phyloP scores from a whole-genome alignment of 2,888 invertebrate species.

The Morpho achilles region DNA sequence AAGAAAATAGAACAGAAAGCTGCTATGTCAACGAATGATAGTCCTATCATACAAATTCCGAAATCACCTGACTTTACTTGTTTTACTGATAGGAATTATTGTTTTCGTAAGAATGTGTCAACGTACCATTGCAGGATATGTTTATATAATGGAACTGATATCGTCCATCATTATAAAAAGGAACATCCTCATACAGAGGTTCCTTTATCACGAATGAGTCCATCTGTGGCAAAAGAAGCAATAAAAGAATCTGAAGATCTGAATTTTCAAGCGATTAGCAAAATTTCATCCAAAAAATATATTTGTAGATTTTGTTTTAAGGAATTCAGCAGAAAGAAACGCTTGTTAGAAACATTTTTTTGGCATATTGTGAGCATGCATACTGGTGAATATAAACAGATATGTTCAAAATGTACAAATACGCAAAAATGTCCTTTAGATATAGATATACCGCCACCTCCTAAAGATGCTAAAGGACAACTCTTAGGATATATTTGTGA shows the following conservation, averaged over 20 bases:
- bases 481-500: conserved; percentile 83
- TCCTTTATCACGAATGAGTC: conserved; percentile 80
- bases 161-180: conserved; percentile 83
- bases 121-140: conserved; percentile 81
- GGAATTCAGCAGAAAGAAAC: conserved; percentile 48
- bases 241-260: conserved; percentile 73
- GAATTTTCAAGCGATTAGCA: conserved; percentile 53
- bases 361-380: conserved; percentile 86
- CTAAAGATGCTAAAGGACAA: conserved; percentile 55
- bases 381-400: conserved; percentile 87
- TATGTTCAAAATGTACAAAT: conserved; percentile 80
- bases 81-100: conserved; percentile 66
- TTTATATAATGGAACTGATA: conserved; percentile 75
- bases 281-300: conserved; percentile 54
- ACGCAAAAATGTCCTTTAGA: conserved; percentile 49
- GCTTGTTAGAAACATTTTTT: conserved; percentile 75
- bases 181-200: conserved; percentile 83
- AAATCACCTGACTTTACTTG: conserved; percentile 44
- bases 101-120: conserved; percentile 51
- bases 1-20: conserved; percentile 41
- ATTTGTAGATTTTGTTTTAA: conserved; percentile 64
- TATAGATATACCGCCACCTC: conserved; percentile 64
- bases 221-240: conserved; percentile 71
- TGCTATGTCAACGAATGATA: conserved; percentile 4
- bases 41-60: background rate